Evolutionary conservation across 2,113 vertebrate genomes (phyloP), one percentile per base, ranked within the genome.

Genomic region (Corythornis vintsioides): DNA sequence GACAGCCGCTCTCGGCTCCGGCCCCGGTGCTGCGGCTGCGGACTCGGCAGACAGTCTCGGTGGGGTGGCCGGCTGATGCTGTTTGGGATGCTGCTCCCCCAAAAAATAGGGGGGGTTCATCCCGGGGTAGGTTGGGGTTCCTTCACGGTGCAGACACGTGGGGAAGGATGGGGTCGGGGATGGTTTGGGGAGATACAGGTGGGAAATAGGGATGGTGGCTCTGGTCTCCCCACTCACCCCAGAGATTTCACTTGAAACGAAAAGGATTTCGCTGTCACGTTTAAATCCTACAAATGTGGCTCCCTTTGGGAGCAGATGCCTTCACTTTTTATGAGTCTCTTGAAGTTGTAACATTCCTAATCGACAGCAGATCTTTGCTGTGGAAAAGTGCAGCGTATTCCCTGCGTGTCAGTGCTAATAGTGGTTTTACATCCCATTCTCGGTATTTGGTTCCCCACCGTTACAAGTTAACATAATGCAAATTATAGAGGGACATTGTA

Each of bases 271-370:
- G 2, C 82, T 83, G 69, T 92, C 82, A 57, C 15, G 25, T 89
- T 72, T 74, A 85, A 72, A 61, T 60, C 66, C 59, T 66, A 81
- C 45, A 75, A 90, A 88, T 43, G 48, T 59, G 74, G 50, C 48
- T 86, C 52, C 29, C 21, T 88, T 85, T 69, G 79, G 74, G 29
- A 94, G 35, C 80, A 92, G 87, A 92, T 92, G 91, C 88, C 90
- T 93, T 67, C 69, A 31, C 12, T 86, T 91, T 77, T 93, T 70
- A 90, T 6, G 88, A 93, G 90, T 87, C 84, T 79, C 84, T 86
- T 91, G 87, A 92, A 96, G 86, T 71, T 80, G 78, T 76, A 91
- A 78, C 72, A 83, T 94, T 93, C 70, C 55, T 95, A 94, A 95
- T 93, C 73, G 84, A 90, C 88, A 92, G 93, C 96, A 95, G 93